Conservation (phyloP, 1,140 invertebrate genomes). For the Orius insidiosus region DNA sequence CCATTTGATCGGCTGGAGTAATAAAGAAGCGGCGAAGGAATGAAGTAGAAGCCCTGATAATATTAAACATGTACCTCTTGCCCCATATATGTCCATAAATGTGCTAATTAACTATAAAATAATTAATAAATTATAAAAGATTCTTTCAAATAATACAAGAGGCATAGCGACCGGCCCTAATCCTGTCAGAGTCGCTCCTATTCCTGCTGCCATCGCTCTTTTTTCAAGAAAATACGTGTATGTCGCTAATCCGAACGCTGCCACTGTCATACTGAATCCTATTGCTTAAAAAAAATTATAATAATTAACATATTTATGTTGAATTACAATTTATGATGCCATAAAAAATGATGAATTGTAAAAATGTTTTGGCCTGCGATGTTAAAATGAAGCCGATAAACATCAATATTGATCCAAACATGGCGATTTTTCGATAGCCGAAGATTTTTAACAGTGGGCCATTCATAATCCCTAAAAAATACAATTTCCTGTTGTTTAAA, state of each 20-base stretch:
- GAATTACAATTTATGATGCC: constrained; percentile 27
- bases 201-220: constrained; percentile 45
- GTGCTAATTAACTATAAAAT: constrained; percentile 14
- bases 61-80: constrained; percentile 40
- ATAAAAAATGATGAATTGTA: constrained; percentile 39
- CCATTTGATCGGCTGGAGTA: constrained; percentile 49
- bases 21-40: constrained; percentile 37
- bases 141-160: constrained; percentile 29
- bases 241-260: constrained; percentile 45
- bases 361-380: constrained; percentile 31
- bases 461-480: constrained; percentile 34
- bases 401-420: constrained; percentile 33
- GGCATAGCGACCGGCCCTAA: constrained; percentile 58
- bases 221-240: constrained; percentile 50
- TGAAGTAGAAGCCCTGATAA: constrained; percentile 42
- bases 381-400: constrained; percentile 33
- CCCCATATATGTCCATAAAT: constrained; percentile 34
- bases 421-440: constrained; percentile 36
- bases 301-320: too few relatives aligned
- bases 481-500: too few relatives aligned
- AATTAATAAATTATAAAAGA: too few relatives aligned
- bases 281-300: constrained; percentile 33
- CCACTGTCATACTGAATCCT: constrained; percentile 42
- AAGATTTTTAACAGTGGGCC: constrained; percentile 35
- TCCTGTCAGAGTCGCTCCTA: constrained; percentile 50